Base-by-base conservation (phyloP, 2,113 vertebrate species). In the Propithecus coquereli region DNA sequence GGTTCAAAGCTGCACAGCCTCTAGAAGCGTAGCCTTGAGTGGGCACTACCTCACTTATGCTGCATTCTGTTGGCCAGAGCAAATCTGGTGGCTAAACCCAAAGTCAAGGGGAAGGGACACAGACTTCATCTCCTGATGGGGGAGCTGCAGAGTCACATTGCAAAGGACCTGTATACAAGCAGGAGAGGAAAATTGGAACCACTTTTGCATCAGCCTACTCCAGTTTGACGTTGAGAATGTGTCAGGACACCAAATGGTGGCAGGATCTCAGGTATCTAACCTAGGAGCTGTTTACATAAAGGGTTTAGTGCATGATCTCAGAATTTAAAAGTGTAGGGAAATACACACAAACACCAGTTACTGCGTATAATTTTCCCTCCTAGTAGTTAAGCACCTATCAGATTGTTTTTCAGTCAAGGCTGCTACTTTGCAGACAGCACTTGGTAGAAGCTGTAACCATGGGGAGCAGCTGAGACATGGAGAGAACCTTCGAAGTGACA, bases 401-500 rank as follows among this genome's bases (percentile, higher is more conserved):
- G 52, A 52, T 57, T 89, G 23, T 52, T 57, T 94, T 92, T 87
- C 76, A 88, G 0, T 89, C 68, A 94, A 88, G 50, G 27, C 50
- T 88, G 0, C 27, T 61, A 30, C 76, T 82, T 94, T n/a, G 59
- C 43, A 95, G 12, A 82, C 30, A 66, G 50, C 0, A 14, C 52
- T 91, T 77, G 74, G n/a, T 74, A 81, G 37, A 18, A 77, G 14
- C 27, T 59, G 0, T 74, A 79, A 70, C 25, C 61, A 47, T 52
- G n/a, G 63, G 17, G 45, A 93, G 22, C 59, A 63, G 61, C 59
- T 54, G 73, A 79, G 66, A 76, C 17, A 12, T 59, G 54, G 43
- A 87, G n/a, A 88, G 9, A 47, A 3, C 63, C 70, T 66, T 86
- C 63, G 83, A 45, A 89, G 34, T 22, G 63, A 52, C 34, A 70